phyloP scores from a whole-genome alignment of 1,140 invertebrate genomes.

The Leguminivora glycinivorella region DNA sequence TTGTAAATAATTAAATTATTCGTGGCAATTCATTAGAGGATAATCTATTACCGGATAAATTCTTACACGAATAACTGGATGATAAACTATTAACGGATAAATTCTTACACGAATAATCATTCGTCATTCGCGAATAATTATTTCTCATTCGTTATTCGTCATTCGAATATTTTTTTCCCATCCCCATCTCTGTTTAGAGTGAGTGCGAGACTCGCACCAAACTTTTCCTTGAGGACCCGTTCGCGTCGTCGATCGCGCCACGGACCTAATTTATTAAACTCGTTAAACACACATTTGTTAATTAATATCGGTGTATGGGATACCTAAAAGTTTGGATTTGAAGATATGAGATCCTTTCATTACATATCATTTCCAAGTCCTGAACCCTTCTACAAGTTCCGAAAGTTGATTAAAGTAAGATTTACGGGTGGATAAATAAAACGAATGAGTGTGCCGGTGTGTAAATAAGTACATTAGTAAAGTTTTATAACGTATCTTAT shows the following conservation, averaged over 20 bases:
- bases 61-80: too few species aligned
- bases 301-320: conserved; percentile 73
- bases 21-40: too few species aligned
- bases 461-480: conserved; percentile 38
- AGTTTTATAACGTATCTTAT: conserved; percentile 1
- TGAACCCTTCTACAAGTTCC: conserved; percentile 44
- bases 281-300: conserved; percentile 62
- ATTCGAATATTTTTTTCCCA: too few species aligned
- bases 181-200: too few species aligned
- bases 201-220: conserved; percentile 41
- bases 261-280: conserved; percentile 56
- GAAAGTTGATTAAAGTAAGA: conserved; percentile 62
- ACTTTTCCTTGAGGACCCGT: conserved; percentile 44
- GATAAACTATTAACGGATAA: too few species aligned
- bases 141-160: too few species aligned
- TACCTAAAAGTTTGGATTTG: conserved; percentile 71
- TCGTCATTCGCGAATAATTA: too few species aligned
- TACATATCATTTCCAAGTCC: conserved; percentile 23
- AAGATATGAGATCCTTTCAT: conserved; percentile 41
- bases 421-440: conserved; percentile 57
- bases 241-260: conserved; percentile 17
- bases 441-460: conserved; percentile 51
- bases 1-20: too few species aligned
- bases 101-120: too few species aligned
- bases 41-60: too few species aligned